Evolutionary conservation across 92 coral and sea anemone genomes (phyloP).

Genomic region (Umimayanthus chanpuru): DNA sequence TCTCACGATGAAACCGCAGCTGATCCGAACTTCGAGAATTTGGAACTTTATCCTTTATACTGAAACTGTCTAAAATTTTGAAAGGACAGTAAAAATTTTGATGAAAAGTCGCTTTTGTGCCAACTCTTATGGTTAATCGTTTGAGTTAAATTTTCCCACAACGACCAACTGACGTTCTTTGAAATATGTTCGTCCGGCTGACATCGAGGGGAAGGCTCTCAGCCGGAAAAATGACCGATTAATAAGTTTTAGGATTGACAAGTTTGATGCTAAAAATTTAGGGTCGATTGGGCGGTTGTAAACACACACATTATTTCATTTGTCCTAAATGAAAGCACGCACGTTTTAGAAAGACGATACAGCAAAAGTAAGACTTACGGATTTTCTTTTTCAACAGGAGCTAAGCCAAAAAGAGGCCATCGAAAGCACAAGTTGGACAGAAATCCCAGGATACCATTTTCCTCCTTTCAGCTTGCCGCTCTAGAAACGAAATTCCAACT

Average conservation of each 20-base stretch:
- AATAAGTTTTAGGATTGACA: no score
- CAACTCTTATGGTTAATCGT: not conserved
- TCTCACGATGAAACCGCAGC: not conserved
- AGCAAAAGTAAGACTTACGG: no score
- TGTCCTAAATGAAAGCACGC: no score
- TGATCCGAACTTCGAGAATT: not conserved
- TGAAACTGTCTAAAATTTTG: not conserved
- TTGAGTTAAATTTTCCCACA: not conserved
- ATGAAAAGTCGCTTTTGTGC: not conserved
- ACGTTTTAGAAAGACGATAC: no score
- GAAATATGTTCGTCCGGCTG: no score
- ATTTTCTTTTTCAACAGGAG: constrained; percentile 55
- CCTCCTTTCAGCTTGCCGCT: constrained; percentile 83
- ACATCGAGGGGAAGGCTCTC: no score
- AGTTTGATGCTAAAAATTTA: no score
- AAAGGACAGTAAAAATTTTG: not conserved
- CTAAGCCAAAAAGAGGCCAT: constrained; percentile 77
- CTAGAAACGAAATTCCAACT: constrained; percentile 86
- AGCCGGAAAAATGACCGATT: no score
- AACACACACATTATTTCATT: no score
- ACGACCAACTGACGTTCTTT: no score
- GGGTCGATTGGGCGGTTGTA: no score
- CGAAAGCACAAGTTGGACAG: constrained; percentile 87
- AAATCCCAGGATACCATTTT: constrained; percentile 97
- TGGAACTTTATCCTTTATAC: not conserved